Evolutionary conservation across 1,140 invertebrate species (phyloP).

Genomic region (Ctenoplectra terminalis): DNA sequence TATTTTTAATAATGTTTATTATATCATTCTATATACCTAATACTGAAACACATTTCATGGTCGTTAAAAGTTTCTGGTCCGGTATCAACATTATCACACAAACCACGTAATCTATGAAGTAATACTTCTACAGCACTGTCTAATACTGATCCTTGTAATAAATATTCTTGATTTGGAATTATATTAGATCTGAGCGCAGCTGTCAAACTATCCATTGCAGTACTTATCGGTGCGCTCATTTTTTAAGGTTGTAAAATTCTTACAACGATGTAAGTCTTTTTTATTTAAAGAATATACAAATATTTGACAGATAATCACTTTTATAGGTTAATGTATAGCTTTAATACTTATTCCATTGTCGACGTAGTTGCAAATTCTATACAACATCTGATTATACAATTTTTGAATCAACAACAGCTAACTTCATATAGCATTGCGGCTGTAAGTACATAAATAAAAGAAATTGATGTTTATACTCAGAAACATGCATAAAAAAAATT

Average conservation of each 20-base stretch:
- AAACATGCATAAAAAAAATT: not conserved
- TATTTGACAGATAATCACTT: not conserved
- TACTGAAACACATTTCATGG: conserved; percentile 93
- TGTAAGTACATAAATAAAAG: not conserved
- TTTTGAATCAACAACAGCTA: not conserved
- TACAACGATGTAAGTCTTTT: not conserved
- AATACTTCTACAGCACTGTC: conserved; percentile 96
- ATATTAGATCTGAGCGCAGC: conserved; percentile 92
- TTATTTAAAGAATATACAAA: not conserved
- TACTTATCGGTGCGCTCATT: conserved; percentile 84
- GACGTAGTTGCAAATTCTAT: not conserved
- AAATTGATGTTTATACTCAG: no score
- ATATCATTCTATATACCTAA: conserved; percentile 81
- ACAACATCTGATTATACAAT: not conserved
- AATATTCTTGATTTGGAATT: conserved; percentile 94
- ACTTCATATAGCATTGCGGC: not conserved
- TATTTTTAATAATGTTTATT: conserved; percentile 12
- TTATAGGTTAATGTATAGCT: not conserved
- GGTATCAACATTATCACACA: conserved; percentile 97
- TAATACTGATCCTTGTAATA: conserved; percentile 95
- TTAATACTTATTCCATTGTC: not conserved
- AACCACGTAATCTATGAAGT: conserved; percentile 93
- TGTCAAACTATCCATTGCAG: conserved; percentile 90
- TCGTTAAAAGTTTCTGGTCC: conserved; percentile 96
- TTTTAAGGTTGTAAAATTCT: conserved; percentile 28